Percentiles rank a stretch among this genome's conserved stretches.
Evolutionary conservation across 2,797 vertebrate genomes (phyloP).

Genomic region (Lepus townsendii): DNA sequence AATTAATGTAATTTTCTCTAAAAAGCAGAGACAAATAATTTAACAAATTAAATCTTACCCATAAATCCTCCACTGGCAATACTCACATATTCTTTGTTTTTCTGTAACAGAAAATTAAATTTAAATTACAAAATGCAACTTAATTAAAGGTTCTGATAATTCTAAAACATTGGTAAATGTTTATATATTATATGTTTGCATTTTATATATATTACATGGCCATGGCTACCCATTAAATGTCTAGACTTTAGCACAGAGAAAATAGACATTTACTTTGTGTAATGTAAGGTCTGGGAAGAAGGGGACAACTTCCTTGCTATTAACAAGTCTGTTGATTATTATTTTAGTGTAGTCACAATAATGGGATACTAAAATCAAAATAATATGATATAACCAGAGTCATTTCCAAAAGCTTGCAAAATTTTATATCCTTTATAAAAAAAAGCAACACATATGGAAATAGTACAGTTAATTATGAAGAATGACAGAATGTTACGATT

Average conservation of each 20-base stretch:
- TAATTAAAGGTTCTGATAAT: slow-evolving; percentile 21
- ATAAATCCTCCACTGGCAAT: slow-evolving; percentile 99
- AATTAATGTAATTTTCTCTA: slow-evolving; percentile 19
- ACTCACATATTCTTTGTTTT: slow-evolving; percentile 99
- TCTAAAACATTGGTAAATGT: neutral
- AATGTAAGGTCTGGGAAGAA: neutral
- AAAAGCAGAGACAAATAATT: slow-evolving; percentile 46
- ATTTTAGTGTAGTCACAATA: neutral
- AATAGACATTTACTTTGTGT: neutral
- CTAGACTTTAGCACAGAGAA: slow-evolving; percentile 14
- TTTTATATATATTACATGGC: neutral
- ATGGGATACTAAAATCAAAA: neutral
- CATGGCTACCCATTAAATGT: too few relatives aligned
- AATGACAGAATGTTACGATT: slow-evolving; percentile 31
- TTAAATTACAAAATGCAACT: slow-evolving; percentile 57
- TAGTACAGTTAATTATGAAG: slow-evolving; percentile 34
- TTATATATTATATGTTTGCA: slow-evolving; percentile 30
- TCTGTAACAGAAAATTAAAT: slow-evolving; percentile 91
- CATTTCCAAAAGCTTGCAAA: slow-evolving; percentile 62
- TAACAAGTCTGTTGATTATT: slow-evolving; percentile 22
- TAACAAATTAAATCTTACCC: slow-evolving; percentile 91
- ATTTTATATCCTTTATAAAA: slow-evolving; percentile 48
- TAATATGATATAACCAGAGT: neutral
- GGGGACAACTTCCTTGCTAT: neutral
- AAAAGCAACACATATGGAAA: slow-evolving; percentile 55